phyloP scores from a whole-genome alignment of 1,140 invertebrate genomes.

The Euglossa dilemma region DNA sequence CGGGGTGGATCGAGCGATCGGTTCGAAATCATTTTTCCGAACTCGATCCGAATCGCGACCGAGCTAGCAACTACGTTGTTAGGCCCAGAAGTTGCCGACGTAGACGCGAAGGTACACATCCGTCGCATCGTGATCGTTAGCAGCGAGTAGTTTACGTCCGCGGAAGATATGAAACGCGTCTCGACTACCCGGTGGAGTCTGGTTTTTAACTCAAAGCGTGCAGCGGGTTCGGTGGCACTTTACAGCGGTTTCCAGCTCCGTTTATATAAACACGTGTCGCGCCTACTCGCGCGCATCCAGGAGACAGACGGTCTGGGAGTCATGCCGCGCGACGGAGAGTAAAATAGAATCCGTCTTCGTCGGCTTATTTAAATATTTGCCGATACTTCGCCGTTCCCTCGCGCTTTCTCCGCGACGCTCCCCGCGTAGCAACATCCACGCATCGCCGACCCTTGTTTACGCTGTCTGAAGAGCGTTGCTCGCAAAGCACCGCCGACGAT shows the following conservation, averaged over 20 bases:
- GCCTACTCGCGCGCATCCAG: background rate
- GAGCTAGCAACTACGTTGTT: no score
- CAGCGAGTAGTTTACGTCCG: background rate
- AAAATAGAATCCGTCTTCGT: slow-evolving; percentile 38
- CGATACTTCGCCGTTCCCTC: slow-evolving; percentile 31
- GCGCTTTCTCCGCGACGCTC: background rate
- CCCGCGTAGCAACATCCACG: background rate
- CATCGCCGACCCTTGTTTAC: slow-evolving; percentile 34
- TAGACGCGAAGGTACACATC: background rate
- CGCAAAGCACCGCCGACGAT: background rate
- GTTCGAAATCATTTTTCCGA: background rate
- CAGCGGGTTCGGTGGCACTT: background rate
- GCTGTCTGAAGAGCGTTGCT: slow-evolving; percentile 1
- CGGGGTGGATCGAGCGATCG: no score
- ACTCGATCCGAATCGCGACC: no score
- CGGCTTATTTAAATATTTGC: slow-evolving; percentile 53
- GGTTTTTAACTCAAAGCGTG: background rate
- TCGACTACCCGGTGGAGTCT: background rate
- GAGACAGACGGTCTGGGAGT: background rate
- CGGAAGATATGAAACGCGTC: background rate
- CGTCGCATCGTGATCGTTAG: background rate
- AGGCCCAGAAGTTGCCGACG: no score
- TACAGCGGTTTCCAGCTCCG: background rate
- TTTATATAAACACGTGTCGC: slow-evolving; percentile 4
- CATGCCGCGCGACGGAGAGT: background rate